A percentile compares a stretch with the other conserved stretches of the same genome.
Conservation (phyloP, 2,113 vertebrate genomes). For the Salvelinus alpinus region DNA sequence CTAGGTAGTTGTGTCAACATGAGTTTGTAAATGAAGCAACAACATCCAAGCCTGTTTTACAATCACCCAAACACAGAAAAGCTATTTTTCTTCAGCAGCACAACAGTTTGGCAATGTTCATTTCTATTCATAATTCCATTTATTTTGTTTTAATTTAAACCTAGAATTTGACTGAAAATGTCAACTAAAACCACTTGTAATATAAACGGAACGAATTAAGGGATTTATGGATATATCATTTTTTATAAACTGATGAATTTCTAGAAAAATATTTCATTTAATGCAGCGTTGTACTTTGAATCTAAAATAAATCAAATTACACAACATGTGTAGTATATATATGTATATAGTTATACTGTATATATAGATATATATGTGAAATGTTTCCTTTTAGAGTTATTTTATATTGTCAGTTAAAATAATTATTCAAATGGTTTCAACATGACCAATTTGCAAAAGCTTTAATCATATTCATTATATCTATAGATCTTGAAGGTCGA, state of each 20-base stretch:
- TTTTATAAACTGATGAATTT: conserved; percentile 63
- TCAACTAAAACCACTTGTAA: conserved; percentile 21
- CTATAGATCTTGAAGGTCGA: no score
- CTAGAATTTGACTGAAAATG: neutral
- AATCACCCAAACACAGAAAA: conserved; percentile 47
- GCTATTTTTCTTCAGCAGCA: conserved; percentile 39
- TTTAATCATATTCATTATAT: no score
- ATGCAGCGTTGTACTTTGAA: conserved; percentile 65
- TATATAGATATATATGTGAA: neutral
- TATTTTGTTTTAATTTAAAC: conserved; percentile 18
- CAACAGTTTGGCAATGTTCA: conserved; percentile 54
- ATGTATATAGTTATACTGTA: neutral
- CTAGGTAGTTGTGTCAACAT: neutral
- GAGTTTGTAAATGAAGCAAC: conserved; percentile 25
- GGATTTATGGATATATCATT: conserved; percentile 52
- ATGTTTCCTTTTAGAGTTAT: neutral
- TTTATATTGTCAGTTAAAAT: conserved; percentile 17
- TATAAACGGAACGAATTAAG: conserved; percentile 41
- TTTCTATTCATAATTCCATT: conserved; percentile 34
- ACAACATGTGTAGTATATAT: conserved; percentile 41
- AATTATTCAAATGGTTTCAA: neutral
- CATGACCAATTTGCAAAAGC: neutral
- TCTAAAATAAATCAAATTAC: conserved; percentile 65
- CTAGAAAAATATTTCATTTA: conserved; percentile 80
- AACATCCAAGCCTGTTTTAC: conserved; percentile 41